A percentile compares a stretch with the other conserved stretches of the same genome.
Conservation (phyloP, 2,888 invertebrate genomes). For the Philaethria dido region DNA sequence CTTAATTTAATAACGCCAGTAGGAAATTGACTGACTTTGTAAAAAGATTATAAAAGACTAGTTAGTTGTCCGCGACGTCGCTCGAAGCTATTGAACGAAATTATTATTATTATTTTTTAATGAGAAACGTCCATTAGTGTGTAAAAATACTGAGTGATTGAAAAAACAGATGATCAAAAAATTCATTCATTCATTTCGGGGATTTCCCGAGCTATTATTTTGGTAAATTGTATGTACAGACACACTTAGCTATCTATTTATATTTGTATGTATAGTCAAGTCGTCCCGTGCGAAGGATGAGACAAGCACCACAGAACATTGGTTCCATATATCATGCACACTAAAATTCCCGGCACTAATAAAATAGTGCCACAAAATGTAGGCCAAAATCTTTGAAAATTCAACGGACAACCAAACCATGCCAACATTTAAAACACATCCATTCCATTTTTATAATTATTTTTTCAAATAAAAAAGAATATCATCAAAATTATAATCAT, state of each 20-base stretch:
- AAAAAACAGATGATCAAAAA: constrained; percentile 11
- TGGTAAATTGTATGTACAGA: constrained; percentile 11
- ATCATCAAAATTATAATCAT: constrained; percentile 5
- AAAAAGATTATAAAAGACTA: constrained; percentile 32
- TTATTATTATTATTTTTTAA: not conserved
- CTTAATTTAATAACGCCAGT: constrained; percentile 21
- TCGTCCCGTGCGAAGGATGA: constrained; percentile 15
- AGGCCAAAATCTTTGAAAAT: constrained; percentile 5
- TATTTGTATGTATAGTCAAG: not conserved
- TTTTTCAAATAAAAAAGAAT: not conserved
- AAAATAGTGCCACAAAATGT: constrained; percentile 8
- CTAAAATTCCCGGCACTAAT: not conserved
- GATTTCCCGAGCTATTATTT: not conserved
- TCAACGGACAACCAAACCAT: not conserved
- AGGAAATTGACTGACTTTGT: constrained; percentile 23
- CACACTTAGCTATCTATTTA: constrained; percentile 7
- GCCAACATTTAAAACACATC: constrained; percentile 10
- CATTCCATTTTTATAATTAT: not conserved
- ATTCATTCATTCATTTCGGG: not conserved
- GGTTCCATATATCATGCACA: constrained; percentile 21
- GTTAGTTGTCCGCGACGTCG: constrained; percentile 14
- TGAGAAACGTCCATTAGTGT: constrained; percentile 6
- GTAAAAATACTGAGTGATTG: not conserved
- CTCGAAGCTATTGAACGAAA: not conserved
- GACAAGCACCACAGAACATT: constrained; percentile 27